Conservation (phyloP, 1,140 invertebrate species). For the Bradysia coprophila region DNA sequence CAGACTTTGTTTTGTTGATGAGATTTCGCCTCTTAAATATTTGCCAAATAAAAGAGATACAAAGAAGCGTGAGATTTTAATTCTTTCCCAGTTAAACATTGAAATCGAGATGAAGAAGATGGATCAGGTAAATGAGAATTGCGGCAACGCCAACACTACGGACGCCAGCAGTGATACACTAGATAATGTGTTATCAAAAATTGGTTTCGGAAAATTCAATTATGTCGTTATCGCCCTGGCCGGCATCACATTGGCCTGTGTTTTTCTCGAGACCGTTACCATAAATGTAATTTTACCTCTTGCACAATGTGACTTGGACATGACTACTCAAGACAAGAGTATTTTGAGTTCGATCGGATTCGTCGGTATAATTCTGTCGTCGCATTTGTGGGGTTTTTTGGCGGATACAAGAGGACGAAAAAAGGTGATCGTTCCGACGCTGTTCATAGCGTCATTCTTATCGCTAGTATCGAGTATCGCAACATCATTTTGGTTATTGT, state of each 20-base stretch:
- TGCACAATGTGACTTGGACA: constrained; percentile 22
- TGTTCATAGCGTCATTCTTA: constrained; percentile 6
- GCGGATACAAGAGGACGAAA: constrained; percentile 51
- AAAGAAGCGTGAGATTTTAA: no score
- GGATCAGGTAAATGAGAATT: no score
- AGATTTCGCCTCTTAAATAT: no score
- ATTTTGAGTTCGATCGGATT: constrained; percentile 17
- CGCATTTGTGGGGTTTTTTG: constrained; percentile 53
- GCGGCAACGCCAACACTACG: no score
- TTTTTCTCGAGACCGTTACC: constrained; percentile 14
- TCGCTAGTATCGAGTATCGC: constrained; percentile 7
- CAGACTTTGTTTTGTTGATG: no score
- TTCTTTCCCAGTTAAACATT: no score
- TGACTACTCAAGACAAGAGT: constrained; percentile 16
- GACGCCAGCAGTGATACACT: no score
- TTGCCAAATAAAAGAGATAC: no score
- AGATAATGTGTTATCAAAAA: neutral
- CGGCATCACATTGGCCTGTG: neutral
- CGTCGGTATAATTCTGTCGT: constrained; percentile 19
- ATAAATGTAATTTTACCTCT: constrained; percentile 22
- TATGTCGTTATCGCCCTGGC: neutral
- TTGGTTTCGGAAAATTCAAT: neutral
- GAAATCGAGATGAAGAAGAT: no score
- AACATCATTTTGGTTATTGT: constrained; percentile 6
- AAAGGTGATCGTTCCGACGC: constrained; percentile 32